Base-by-base conservation (phyloP, 2,797 vertebrate genomes). In the Lerista edwardsae region DNA sequence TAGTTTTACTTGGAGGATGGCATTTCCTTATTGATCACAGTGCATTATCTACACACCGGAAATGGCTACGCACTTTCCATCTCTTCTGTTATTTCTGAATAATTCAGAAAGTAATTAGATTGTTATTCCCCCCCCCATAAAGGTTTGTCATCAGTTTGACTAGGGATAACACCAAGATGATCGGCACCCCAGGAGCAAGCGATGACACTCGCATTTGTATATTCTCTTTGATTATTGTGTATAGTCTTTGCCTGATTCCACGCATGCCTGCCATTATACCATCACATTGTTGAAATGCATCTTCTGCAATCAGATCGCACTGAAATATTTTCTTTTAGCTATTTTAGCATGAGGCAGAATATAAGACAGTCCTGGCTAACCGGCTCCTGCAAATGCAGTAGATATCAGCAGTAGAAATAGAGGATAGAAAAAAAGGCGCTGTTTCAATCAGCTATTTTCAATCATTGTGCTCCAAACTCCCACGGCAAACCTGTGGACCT, bases 1-100 rank as follows among this genome's bases (percentile, higher is more conserved):
- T 71, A 91, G 91, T 93, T 87, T 95, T 92, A 91, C 95, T 93
- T 90, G 93, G 89, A 93, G 86, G 89, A 78, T 31, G 93, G 82
- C 9, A 86, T 93, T 95, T 93, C 87, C 91, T 93, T 95, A 96
- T 96, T 84, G 95, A 96, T 96, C 94, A 90, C 0, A 86, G 92
- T 91, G 93, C 95, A 96, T 96, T 96, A 96, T 94, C 95, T 93
- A 86, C 89, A 93, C 69, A 82, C 84, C 89, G 88, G 91, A 95
- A 94, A 90, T 86, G 92, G 92, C 94, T 92, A 86, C 95, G 94
- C 88, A 95, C 87, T 91, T 95, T 91, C 91, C 90, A 94, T 95
- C 91, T 96, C 93, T 92, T 94, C 92, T 71, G 81, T 86, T 84
- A 91, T 92, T 89, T 91, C 86, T 96, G 94, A 96, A 96, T 96